Conservation (phyloP, 2,113 vertebrate species). For the Limanda limanda region DNA sequence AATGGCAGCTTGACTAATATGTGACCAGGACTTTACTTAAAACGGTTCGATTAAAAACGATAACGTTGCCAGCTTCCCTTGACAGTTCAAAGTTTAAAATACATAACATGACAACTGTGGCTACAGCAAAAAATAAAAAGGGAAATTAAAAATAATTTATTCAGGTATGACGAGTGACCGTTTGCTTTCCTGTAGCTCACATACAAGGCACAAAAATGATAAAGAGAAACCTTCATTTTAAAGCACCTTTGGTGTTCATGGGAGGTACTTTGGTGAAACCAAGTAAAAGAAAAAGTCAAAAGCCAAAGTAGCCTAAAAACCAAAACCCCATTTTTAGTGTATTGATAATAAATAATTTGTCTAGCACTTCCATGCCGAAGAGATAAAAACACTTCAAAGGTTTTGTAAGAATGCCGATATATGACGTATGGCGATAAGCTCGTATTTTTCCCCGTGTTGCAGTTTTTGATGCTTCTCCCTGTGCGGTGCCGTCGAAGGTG, state of each 20-base stretch:
- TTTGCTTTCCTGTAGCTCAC: conserved; percentile 80
- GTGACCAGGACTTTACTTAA: neutral
- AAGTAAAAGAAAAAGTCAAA: conserved; percentile 66
- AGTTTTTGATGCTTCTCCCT: conserved; percentile 51
- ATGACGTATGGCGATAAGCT: conserved; percentile 56
- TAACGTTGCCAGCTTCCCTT: conserved; percentile 41
- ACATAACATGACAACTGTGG: conserved; percentile 28
- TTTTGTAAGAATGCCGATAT: conserved; percentile 47
- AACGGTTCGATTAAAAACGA: conserved; percentile 29
- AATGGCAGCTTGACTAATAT: conserved; percentile 10
- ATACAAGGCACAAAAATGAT: conserved; percentile 86
- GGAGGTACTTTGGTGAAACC: conserved; percentile 86
- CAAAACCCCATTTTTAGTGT: conserved; percentile 62
- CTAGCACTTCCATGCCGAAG: conserved; percentile 53
- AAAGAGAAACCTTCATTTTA: conserved; percentile 84
- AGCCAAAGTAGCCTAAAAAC: conserved; percentile 74
- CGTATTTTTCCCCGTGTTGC: conserved; percentile 45
- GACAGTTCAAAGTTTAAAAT: conserved; percentile 22
- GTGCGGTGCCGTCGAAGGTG: conserved; percentile 49
- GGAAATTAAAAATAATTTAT: conserved; percentile 4
- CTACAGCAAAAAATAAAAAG: conserved; percentile 6
- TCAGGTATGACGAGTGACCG: conserved; percentile 58
- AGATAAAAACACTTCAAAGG: conserved; percentile 64
- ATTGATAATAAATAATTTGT: conserved; percentile 65
- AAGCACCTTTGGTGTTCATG: conserved; percentile 88